phyloP scores from a whole-genome alignment of 2,113 vertebrate genomes.

The Proterorhinus semilunaris region DNA sequence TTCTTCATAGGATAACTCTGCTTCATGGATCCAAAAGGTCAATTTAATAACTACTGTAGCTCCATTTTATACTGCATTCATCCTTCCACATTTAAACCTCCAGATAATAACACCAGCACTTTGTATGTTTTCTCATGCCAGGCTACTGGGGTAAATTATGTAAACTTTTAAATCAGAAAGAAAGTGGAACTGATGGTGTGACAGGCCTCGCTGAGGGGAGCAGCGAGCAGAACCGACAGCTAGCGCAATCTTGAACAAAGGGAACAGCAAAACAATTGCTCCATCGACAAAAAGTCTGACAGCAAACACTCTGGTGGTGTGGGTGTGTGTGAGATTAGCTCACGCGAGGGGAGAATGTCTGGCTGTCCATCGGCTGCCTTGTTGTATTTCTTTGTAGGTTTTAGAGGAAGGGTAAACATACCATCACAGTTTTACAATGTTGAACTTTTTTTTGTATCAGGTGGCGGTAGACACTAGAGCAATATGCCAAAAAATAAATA shows the following conservation, averaged over 20 bases:
- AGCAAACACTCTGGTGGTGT: neutral
- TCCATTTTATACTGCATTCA: too few species aligned
- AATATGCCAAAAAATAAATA: too few species aligned
- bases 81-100: neutral
- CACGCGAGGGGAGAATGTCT: neutral
- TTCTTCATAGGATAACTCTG: too few species aligned
- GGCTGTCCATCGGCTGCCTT: neutral
- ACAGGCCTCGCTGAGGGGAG: conserved; percentile 11
- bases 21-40: too few species aligned
- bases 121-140: conserved; percentile 18
- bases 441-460: too few species aligned
- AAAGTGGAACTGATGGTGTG: conserved; percentile 17
- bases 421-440: neutral
- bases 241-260: conserved; percentile 4
- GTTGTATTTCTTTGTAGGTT: neutral
- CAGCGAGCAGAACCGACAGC: conserved; percentile 17
- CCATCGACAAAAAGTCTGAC: conserved; percentile 3
- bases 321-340: neutral
- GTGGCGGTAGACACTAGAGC: too few species aligned
- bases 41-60: too few species aligned
- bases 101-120: too few species aligned
- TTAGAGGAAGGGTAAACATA: neutral
- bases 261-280: conserved; percentile 11
- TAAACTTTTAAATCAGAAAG: conserved; percentile 12
- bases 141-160: neutral